These are phyloP conservation scores for Enoplosus armatus DNA, from an alignment of 2,797 vertebrate species.

Conservation along the genomic window DNA sequence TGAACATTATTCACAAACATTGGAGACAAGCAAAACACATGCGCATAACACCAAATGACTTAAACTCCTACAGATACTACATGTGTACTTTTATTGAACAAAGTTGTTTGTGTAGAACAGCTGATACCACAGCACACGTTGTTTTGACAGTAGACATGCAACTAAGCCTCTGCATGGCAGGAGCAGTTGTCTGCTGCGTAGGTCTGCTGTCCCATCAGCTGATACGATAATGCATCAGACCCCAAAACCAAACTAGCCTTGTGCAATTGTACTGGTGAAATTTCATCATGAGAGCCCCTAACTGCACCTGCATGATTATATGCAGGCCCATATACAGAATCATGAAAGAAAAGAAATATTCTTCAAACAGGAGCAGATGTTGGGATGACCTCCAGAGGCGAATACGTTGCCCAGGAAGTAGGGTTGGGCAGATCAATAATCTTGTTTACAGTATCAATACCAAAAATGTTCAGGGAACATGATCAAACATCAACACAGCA, in stretches of 20 bases:
- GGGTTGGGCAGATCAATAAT: not conserved
- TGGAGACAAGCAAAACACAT: not conserved
- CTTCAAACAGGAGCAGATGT: not conserved
- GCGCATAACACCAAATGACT: not conserved
- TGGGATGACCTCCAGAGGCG: not conserved
- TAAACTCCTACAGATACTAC: not conserved
- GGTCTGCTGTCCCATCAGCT: not conserved
- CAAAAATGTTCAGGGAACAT: not conserved
- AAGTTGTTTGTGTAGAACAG: not conserved
- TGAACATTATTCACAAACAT: not conserved
- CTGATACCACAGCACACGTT: not conserved
- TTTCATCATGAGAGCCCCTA: no score
- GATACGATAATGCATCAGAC: not conserved
- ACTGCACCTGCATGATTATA: no score
- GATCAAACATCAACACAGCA: not conserved
- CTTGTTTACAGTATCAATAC: not conserved
- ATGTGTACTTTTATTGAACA: not conserved
- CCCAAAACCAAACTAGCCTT: conserved; percentile 12
- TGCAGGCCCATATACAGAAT: not conserved
- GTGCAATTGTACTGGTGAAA: not conserved
- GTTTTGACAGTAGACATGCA: conserved; percentile 10
- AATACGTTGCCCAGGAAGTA: not conserved
- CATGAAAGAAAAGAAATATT: not conserved
- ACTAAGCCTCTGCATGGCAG: not conserved
- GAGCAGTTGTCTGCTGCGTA: not conserved